phyloP scores from a whole-genome alignment of 2,888 invertebrate species.

The Sinelater perroti region DNA sequence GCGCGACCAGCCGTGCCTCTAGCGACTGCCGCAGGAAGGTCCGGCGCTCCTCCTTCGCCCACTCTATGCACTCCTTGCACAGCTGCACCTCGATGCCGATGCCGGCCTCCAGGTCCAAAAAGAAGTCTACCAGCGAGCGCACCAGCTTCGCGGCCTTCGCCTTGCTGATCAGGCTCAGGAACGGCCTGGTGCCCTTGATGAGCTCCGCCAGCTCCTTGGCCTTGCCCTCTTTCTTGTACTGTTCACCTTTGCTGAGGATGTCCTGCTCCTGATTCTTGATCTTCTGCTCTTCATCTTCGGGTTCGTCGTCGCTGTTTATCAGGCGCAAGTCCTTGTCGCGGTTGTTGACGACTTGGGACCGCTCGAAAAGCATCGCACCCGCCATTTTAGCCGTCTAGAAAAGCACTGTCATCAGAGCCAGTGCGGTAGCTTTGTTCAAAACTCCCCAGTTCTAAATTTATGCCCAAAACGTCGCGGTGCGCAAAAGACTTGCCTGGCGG shows the following conservation, averaged over 20 bases:
- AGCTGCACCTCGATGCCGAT: constrained; percentile 94
- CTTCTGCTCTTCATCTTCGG: constrained; percentile 85
- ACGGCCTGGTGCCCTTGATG: constrained; percentile 95
- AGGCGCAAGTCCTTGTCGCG: constrained; percentile 79
- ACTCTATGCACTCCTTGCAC: constrained; percentile 98
- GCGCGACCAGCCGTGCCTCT: constrained; percentile 92
- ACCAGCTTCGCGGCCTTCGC: constrained; percentile 99
- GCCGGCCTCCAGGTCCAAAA: constrained; percentile 95
- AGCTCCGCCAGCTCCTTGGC: constrained; percentile 91
- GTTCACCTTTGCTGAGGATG: constrained; percentile 90
- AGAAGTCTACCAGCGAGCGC: constrained; percentile 95
- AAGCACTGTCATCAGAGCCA: constrained; percentile 60
- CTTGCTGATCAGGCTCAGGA: constrained; percentile 94
- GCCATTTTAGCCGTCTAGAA: constrained; percentile 73
- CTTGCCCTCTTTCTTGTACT: constrained; percentile 92
- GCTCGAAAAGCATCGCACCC: constrained; percentile 89
- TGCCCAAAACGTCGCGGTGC: constrained; percentile 6
- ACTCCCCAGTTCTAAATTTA: constrained; percentile 26
- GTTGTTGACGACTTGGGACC: constrained; percentile 79
- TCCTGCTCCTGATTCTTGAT: constrained; percentile 93
- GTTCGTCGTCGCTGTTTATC: constrained; percentile 79
- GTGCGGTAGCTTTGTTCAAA: constrained; percentile 27
- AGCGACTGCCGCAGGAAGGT: constrained; percentile 96
- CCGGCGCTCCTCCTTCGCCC: constrained; percentile 98
- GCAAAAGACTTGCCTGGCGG: constrained; percentile 7